Evolutionary conservation across 2,888 invertebrate species (phyloP).

Genomic region (Eilema caniola): DNA sequence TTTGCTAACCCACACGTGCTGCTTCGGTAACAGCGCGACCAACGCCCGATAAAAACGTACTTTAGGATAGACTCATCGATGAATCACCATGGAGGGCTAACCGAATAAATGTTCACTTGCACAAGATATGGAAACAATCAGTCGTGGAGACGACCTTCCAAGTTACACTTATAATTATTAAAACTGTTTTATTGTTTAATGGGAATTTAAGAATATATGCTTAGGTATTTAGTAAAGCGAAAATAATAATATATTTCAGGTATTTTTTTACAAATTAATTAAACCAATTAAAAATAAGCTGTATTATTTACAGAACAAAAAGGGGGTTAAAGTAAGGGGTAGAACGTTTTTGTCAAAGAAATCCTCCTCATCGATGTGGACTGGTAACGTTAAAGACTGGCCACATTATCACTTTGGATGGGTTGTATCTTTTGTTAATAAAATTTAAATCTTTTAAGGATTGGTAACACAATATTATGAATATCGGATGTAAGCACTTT

Average conservation of each 20-base stretch:
- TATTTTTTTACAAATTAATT: too few species aligned
- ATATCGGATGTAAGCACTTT: neutral
- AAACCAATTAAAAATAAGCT: too few species aligned
- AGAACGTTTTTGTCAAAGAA: too few species aligned
- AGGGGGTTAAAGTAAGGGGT: too few species aligned
- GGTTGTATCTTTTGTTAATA: neutral
- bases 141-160: constrained; percentile 61
- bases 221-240: too few species aligned
- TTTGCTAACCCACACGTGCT: constrained; percentile 30
- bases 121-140: constrained; percentile 75
- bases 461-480: neutral
- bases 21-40: constrained; percentile 58
- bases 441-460: neutral
- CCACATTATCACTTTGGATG: too few species aligned
- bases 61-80: constrained; percentile 85
- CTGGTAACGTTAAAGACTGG: too few species aligned
- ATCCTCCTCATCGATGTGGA: too few species aligned
- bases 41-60: constrained; percentile 80
- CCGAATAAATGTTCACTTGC: constrained; percentile 81
- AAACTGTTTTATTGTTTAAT: neutral
- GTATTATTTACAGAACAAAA: too few species aligned
- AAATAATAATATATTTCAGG: too few species aligned
- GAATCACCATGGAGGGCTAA: constrained; percentile 78
- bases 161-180: neutral
- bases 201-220: too few species aligned